Evolutionary conservation across 1,140 invertebrate genomes (phyloP).

Genomic region (Hylaeus anthracinus): DNA sequence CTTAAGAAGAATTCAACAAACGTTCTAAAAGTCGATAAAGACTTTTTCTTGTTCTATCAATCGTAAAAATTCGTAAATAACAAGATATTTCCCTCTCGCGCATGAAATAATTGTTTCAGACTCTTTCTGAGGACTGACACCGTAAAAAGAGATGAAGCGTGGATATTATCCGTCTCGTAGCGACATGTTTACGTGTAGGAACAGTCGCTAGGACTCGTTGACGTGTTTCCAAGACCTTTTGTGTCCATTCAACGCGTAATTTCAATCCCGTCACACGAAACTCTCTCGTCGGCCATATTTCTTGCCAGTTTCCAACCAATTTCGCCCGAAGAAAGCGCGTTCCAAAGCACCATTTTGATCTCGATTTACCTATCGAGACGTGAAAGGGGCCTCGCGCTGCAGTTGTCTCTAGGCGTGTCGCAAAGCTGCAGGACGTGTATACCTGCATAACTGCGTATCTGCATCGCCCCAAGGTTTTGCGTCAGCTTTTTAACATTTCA

Average conservation of each 20-base stretch:
- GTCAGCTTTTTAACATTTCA: conserved; percentile 23
- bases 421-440: neutral
- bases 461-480: conserved; percentile 7
- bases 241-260: neutral
- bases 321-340: neutral
- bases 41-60: no score
- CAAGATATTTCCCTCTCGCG: no score
- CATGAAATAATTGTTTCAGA: no score
- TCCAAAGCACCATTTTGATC: neutral
- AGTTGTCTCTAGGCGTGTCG: neutral
- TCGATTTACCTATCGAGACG: neutral
- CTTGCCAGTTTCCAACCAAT: conserved; percentile 7
- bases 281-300: neutral
- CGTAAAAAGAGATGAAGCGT: no score
- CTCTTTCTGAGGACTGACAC: no score
- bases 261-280: neutral
- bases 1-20: no score
- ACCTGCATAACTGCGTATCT: conserved; percentile 11
- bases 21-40: no score
- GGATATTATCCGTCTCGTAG: no score
- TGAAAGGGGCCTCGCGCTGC: neutral
- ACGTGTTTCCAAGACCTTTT: neutral
- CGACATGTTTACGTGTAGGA: no score
- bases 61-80: no score
- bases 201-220: no score